Conservation (phyloP, 2,888 invertebrate genomes). For the Lordiphosa andalusiaca region DNA sequence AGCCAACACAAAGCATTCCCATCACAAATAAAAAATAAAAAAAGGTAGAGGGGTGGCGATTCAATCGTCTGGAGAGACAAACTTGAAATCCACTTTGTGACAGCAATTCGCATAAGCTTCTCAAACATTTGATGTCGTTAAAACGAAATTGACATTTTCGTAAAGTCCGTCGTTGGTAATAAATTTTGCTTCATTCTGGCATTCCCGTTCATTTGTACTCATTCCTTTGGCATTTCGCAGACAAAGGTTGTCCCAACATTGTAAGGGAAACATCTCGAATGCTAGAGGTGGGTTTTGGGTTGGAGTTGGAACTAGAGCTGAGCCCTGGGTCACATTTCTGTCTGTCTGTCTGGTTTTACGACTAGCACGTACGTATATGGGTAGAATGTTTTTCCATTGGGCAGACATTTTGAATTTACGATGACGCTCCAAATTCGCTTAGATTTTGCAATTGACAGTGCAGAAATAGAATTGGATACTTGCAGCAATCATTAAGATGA, state of each 20-base stretch:
- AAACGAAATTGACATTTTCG: conserved; percentile 73
- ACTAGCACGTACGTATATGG: conserved; percentile 53
- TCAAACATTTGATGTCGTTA: conserved; percentile 69
- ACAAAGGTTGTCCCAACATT: conserved; percentile 58
- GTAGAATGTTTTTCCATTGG: conserved; percentile 10
- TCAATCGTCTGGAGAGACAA: conserved; percentile 5
- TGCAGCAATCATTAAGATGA: conserved; percentile 25
- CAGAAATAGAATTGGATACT: conserved; percentile 53
- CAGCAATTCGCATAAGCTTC: conserved; percentile 63
- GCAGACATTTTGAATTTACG: conserved; percentile 65
- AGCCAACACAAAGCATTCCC: conserved; percentile 4
- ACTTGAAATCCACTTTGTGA: conserved; percentile 65
- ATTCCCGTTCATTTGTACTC: conserved; percentile 42
- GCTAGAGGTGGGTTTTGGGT: not conserved
- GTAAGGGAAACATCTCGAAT: conserved; percentile 38
- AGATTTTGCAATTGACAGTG: conserved; percentile 62
- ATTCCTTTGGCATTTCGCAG: conserved; percentile 38
- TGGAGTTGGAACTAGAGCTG: not conserved
- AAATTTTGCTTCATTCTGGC: conserved; percentile 48
- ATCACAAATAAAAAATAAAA: no score
- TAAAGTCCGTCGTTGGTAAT: conserved; percentile 67
- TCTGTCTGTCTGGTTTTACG: conserved; percentile 52
- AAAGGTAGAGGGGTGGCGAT: not conserved
- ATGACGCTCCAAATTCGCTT: conserved; percentile 67
- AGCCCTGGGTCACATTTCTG: conserved; percentile 24